A percentile compares a stretch with the other conserved stretches of the same genome.
phyloP scores from a whole-genome alignment of 2,797 vertebrate genomes.

The Hipposideros larvatus region DNA sequence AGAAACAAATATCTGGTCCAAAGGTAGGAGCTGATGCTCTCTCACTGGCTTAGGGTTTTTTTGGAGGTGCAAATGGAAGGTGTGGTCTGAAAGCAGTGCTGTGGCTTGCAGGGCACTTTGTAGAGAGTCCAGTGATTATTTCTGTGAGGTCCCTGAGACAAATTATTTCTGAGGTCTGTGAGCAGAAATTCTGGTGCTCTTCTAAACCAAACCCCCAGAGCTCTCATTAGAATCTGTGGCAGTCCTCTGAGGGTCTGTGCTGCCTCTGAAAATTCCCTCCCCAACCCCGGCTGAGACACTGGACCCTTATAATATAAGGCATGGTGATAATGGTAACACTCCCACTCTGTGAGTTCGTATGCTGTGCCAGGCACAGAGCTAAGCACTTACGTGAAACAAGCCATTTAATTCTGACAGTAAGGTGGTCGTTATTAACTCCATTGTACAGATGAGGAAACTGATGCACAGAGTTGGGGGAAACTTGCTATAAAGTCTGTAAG shows the following conservation, averaged over 20 bases:
- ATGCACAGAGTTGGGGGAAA: background rate
- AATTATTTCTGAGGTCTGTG: background rate
- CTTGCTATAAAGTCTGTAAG: background rate
- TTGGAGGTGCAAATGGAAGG: background rate
- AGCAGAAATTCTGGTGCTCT: background rate
- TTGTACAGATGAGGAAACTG: background rate
- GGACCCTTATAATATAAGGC: background rate
- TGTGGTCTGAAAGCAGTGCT: background rate
- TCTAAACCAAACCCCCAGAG: background rate
- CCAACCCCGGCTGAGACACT: rapidly evolving
- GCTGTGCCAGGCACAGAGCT: background rate
- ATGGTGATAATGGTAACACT: no score
- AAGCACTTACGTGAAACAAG: background rate
- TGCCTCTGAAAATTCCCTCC: background rate
- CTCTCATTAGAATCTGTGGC: background rate
- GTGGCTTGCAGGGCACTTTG: background rate
- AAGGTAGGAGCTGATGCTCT: background rate
- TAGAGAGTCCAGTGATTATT: background rate
- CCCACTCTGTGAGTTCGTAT: rapidly evolving
- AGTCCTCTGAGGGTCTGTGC: background rate
- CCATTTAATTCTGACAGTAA: background rate
- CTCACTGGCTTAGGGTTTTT: background rate
- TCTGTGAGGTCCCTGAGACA: background rate
- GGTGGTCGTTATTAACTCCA: background rate
- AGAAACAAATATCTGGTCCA: background rate